Conservation (phyloP, 2,888 invertebrate species). For the Nomada fucata region DNA sequence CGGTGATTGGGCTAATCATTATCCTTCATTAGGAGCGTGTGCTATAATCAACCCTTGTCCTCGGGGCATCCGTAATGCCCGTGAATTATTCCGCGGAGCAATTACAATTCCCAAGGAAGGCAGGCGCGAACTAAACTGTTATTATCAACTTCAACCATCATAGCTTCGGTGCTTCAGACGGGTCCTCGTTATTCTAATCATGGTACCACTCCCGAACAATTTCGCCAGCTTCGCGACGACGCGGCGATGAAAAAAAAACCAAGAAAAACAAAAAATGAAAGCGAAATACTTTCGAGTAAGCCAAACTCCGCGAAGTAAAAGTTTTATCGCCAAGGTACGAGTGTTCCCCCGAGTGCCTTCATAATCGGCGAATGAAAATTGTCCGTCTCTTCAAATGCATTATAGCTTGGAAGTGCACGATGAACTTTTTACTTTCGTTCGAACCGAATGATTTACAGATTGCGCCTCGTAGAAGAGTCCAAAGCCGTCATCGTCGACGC, state of each 20-base stretch:
- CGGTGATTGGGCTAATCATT: slow-evolving; percentile 70
- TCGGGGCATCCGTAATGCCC: slow-evolving; percentile 4
- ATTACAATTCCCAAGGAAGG: slow-evolving; percentile 46
- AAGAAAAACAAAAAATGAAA: too few species aligned
- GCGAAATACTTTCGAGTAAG: too few species aligned
- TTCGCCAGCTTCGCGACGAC: background rate
- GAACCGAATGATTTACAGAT: too few species aligned
- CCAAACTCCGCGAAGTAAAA: background rate
- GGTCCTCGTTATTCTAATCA: background rate
- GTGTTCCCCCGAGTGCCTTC: background rate
- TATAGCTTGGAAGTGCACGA: too few species aligned
- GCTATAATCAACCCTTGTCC: slow-evolving; percentile 43
- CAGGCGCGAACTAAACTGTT: slow-evolving; percentile 27
- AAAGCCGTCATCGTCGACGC: too few species aligned
- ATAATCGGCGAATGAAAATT: background rate
- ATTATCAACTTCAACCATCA: slow-evolving; percentile 49
- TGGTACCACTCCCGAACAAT: slow-evolving; percentile 13
- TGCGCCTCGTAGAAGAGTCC: too few species aligned
- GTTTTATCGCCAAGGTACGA: background rate
- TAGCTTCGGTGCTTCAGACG: background rate
- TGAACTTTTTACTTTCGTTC: too few species aligned
- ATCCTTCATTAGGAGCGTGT: slow-evolving; percentile 60
- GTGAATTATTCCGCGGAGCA: slow-evolving; percentile 47
- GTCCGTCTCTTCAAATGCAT: too few species aligned
- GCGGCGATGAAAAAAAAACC: background rate